A percentile compares a stretch with the other conserved stretches of the same genome.
Evolutionary conservation across 2,113 vertebrate species (phyloP).

Genomic region (Osmerus mordax): DNA sequence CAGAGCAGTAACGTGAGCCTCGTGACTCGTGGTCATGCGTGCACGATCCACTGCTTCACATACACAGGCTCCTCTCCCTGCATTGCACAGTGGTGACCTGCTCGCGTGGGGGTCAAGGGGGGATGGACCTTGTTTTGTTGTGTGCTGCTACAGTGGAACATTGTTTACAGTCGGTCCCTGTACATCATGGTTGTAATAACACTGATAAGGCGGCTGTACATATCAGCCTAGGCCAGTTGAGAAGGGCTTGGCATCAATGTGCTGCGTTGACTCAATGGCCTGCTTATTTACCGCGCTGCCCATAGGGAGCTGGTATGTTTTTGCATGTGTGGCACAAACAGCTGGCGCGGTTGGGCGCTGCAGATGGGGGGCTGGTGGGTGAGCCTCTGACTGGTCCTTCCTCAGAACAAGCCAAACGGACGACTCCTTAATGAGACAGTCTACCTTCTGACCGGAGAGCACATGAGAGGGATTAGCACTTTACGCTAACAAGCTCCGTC

Average conservation of each 20-base stretch:
- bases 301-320: constrained; percentile 4
- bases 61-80: background rate
- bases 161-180: background rate
- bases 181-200: background rate
- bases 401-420: constrained; percentile 58
- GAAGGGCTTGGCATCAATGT: background rate
- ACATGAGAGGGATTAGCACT: constrained; percentile 76
- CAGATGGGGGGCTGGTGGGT: constrained; percentile 42
- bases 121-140: too few relatives aligned
- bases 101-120: too few relatives aligned
- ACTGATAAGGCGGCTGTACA: background rate
- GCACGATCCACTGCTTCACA: background rate
- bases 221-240: background rate
- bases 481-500: constrained; percentile 71
- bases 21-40: background rate
- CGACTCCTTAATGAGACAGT: constrained; percentile 68
- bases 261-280: background rate
- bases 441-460: constrained; percentile 68
- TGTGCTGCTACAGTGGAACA: too few relatives aligned
- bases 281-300: constrained; percentile 2
- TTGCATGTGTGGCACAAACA: constrained; percentile 40
- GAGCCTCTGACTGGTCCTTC: constrained; percentile 26
- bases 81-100: background rate
- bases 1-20: background rate
- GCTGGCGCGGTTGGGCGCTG: constrained; percentile 33